phyloP scores from a whole-genome alignment of 2,113 vertebrate species.

The Podocnemis expansa region DNA sequence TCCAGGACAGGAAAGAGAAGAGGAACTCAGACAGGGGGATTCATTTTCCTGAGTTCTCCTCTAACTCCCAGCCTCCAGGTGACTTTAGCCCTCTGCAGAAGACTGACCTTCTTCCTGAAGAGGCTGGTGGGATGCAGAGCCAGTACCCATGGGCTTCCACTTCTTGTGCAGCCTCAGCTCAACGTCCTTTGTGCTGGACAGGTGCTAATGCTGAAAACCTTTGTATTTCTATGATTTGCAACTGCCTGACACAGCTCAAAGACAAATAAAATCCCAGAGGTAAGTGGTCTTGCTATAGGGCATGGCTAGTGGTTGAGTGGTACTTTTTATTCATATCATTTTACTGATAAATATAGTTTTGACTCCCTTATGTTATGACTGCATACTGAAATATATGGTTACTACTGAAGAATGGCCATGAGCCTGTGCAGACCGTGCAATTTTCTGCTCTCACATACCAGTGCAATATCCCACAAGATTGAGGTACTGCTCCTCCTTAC shows the following conservation, averaged over 20 bases:
- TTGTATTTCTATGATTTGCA: neutral
- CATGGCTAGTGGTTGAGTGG: fast-evolving
- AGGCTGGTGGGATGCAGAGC: neutral
- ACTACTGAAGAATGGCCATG: neutral
- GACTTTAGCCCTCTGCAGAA: neutral
- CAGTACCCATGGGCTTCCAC: neutral
- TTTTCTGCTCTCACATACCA: conserved; percentile 75
- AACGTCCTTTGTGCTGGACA: neutral
- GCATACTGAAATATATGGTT: neutral
- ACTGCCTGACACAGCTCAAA: neutral
- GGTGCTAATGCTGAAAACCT: neutral
- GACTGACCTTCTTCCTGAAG: neutral
- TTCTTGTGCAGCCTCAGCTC: neutral
- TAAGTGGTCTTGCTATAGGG: neutral
- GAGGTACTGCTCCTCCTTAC: conserved; percentile 82
- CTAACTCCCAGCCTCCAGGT: neutral
- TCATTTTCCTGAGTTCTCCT: neutral
- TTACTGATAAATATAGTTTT: neutral
- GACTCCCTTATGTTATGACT: neutral
- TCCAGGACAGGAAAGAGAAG: neutral
- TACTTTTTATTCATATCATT: neutral
- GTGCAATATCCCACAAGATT: conserved; percentile 81
- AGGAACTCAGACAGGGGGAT: neutral
- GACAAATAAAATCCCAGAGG: fast-evolving
- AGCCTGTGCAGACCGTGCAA: fast-evolving